A percentile compares a stretch with the other conserved stretches of the same genome.
Evolutionary conservation across 2,113 vertebrate species (phyloP).

Genomic region (Corythornis vintsioides): DNA sequence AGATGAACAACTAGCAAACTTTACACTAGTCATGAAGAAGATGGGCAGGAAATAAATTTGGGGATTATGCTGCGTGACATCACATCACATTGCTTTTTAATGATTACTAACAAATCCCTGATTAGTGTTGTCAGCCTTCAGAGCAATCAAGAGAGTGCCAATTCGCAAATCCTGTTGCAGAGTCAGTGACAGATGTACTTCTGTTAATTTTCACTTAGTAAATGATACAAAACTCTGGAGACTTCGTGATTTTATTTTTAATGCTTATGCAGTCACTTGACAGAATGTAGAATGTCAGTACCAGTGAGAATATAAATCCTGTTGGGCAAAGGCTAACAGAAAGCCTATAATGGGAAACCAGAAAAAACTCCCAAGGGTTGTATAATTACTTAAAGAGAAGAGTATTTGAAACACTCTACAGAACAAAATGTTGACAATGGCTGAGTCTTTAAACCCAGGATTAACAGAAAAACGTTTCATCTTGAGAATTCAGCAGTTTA

Average conservation of each 20-base stretch:
- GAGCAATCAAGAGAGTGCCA: neutral
- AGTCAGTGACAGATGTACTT: neutral
- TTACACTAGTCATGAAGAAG: neutral
- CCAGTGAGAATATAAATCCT: neutral
- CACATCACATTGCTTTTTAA: neutral
- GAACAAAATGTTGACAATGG: neutral
- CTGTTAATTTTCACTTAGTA: neutral
- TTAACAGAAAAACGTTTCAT: neutral
- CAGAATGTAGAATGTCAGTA: neutral
- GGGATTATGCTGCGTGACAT: neutral
- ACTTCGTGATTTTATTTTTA: neutral
- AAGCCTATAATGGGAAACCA: neutral
- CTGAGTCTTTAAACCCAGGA: neutral
- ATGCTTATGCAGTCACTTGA: neutral
- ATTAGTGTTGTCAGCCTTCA: neutral
- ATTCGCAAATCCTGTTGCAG: neutral
- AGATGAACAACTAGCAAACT: neutral
- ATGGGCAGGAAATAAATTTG: neutral
- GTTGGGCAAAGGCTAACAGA: neutral
- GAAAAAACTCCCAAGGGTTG: neutral
- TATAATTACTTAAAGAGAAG: neutral
- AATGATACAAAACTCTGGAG: neutral
- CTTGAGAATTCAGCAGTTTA: neutral
- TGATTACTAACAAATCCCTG: neutral
- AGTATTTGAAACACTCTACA: neutral